Evolutionary conservation across 2,797 vertebrate genomes (phyloP), one percentile per base, ranked within the genome.

Genomic region (Sorex maritimensis): DNA sequence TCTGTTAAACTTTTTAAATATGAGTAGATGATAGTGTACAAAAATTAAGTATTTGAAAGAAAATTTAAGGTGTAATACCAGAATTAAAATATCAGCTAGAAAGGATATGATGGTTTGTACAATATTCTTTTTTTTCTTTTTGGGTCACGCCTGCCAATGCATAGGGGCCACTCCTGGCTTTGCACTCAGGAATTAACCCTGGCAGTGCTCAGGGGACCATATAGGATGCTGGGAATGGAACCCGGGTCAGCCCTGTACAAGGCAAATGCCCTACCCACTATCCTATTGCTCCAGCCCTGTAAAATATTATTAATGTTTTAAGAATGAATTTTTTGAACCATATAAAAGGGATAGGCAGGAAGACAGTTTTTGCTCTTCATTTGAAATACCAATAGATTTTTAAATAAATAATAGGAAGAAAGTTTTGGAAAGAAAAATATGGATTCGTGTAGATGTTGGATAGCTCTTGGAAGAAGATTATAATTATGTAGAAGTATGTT

Each of bases 351-450:
- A 21, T 6, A 58, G 55, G 55, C 1, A 89, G 38, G 38, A 79
- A 44, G 38, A 55, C 80, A 41, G 15, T 75, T 89, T 89, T 41
- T 81, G 23, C 15, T 65, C 17, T 49, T 15, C 26, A 65, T 21
- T 44, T 63, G 10, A 88, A 81, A 81, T 46, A 30, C 21, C 15
- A 67, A 6, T 15, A 67, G 71, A 1, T 74, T 74, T 17, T 55
- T 44, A 81, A 55, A 67, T 23, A 74, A 81, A 87, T 55, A 81
- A 30, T 26, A 44, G 67, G 79, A 86, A 65, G 28, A 67, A 72
- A 26, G 73, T 10, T 55, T 80, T 55, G 49, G 15, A n/a, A 68
- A 46, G 14, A 11, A 68, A 74, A 81, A 46, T 55, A 44, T 81
- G 28, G 34, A 58, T 46, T 92, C 21, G 24, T 38, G 21, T 79